phyloP scores from a whole-genome alignment of 2,113 vertebrate genomes.

The Cavia aperea region DNA sequence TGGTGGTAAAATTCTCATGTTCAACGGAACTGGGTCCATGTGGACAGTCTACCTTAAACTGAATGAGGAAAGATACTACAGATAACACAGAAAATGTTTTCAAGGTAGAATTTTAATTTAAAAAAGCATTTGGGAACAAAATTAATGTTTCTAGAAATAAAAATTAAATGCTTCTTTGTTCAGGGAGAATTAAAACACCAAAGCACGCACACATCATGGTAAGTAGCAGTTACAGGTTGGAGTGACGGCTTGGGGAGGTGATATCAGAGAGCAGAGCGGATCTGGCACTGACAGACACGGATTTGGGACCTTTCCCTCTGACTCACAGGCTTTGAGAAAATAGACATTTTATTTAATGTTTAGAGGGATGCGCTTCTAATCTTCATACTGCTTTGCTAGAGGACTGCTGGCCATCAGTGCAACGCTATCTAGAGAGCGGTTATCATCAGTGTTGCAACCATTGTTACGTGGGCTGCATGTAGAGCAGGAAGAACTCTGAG shows the following conservation, averaged over 20 bases:
- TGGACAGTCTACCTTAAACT: not conserved
- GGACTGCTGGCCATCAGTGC: not conserved
- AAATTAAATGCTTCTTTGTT: constrained; percentile 24
- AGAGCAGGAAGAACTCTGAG: not conserved
- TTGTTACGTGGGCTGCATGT: not conserved
- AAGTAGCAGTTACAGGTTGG: not conserved
- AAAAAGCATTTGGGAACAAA: not conserved
- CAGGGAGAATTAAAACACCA: not conserved
- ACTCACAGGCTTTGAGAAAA: not conserved
- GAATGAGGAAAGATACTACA: not conserved
- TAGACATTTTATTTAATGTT: not conserved
- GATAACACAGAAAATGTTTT: not conserved
- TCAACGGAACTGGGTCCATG: not conserved
- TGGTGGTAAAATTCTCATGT: constrained; percentile 1
- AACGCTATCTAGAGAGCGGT: not conserved
- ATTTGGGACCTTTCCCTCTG: not conserved
- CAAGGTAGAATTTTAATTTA: constrained; percentile 30
- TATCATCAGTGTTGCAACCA: not conserved
- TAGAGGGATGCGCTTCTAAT: not conserved
- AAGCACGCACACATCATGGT: not conserved
- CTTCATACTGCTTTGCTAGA: not conserved
- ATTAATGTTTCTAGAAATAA: not conserved
- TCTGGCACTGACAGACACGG: not conserved
- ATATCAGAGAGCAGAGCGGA: not conserved
- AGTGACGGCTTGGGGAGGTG: not conserved